phyloP scores from a whole-genome alignment of 2,113 vertebrate genomes.

The Mungos mungo region DNA sequence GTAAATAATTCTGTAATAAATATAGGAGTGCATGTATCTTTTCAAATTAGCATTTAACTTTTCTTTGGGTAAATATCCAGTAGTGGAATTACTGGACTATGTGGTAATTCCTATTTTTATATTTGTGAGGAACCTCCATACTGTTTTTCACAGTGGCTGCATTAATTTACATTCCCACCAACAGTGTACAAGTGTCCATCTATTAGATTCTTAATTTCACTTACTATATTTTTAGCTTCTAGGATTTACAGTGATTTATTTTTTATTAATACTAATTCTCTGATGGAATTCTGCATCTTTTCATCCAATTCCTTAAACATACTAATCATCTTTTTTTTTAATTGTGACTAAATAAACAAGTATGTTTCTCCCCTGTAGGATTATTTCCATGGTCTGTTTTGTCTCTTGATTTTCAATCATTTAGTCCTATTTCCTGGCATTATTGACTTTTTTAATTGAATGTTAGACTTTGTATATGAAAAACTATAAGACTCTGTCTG shows the following conservation, averaged over 20 bases:
- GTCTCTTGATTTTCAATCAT: conserved; percentile 41
- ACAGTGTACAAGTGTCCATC: not conserved
- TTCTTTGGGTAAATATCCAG: not conserved
- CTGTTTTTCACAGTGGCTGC: not conserved
- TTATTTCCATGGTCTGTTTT: not conserved
- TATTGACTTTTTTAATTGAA: not conserved
- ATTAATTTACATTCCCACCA: not conserved
- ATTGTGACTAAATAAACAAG: not conserved
- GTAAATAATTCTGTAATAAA: not conserved
- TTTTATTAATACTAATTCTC: conserved; percentile 29
- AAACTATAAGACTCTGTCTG: not conserved
- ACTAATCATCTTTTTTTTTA: not conserved
- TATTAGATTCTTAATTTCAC: not conserved
- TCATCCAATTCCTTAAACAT: conserved; percentile 16
- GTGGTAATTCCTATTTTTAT: not conserved
- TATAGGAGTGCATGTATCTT: not conserved
- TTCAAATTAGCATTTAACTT: not conserved
- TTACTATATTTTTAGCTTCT: not conserved
- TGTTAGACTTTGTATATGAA: not conserved
- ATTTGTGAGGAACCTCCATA: not conserved
- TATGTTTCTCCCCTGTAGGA: not conserved
- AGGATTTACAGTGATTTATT: not conserved
- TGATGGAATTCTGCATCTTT: not conserved
- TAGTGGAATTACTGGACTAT: not conserved
- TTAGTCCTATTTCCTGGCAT: not conserved